These are phyloP conservation scores for Eolophus roseicapilla DNA, from an alignment of 2,113 vertebrate genomes.

Conservation along the genomic window DNA sequence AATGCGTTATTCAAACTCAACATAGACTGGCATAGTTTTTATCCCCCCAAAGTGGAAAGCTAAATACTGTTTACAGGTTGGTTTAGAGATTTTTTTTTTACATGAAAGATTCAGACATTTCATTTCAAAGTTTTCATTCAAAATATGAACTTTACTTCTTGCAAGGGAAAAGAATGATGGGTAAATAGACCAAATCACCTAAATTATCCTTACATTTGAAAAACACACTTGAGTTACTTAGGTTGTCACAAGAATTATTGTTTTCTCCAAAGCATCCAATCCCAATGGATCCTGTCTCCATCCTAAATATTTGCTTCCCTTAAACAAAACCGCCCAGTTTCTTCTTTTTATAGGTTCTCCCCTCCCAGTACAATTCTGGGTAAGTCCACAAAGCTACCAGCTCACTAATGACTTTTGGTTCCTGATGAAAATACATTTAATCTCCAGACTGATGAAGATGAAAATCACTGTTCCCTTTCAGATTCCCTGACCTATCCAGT, in stretches of 20 bases:
- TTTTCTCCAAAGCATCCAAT: background rate
- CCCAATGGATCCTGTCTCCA: background rate
- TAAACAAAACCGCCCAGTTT: background rate
- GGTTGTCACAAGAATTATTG: background rate
- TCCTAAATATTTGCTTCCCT: background rate
- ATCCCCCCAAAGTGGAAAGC: background rate
- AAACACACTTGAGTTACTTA: background rate
- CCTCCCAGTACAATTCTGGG: background rate
- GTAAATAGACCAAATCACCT: background rate
- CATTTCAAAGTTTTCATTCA: background rate
- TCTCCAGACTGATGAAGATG: background rate
- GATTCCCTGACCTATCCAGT: background rate
- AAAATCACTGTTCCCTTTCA: background rate
- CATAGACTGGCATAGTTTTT: background rate
- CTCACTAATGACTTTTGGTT: background rate
- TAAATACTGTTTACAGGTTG: background rate
- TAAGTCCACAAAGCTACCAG: background rate
- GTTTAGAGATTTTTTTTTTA: background rate
- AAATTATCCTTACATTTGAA: background rate
- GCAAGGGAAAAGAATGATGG: background rate
- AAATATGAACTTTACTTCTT: background rate
- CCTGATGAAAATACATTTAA: background rate
- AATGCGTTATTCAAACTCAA: background rate
- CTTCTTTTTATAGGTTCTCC: background rate
- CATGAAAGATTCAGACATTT: background rate